phyloP scores from a whole-genome alignment of 2,797 vertebrate genomes.

The Acipenser oxyrinchus region DNA sequence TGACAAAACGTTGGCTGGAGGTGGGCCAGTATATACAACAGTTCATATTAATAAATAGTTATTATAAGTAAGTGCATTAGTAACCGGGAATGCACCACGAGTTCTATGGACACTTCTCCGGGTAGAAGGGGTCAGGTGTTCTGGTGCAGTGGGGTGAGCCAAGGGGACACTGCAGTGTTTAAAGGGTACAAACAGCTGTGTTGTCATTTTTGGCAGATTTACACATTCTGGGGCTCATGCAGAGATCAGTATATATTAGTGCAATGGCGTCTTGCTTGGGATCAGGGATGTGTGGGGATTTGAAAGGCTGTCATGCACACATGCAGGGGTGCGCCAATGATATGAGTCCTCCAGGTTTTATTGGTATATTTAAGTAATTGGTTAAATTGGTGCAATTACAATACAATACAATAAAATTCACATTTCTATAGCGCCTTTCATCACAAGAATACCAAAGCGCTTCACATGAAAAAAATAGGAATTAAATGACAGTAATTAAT shows the following conservation, averaged over 20 bases:
- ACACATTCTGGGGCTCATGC: background rate
- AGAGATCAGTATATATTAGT: background rate
- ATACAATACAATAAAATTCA: too few relatives aligned
- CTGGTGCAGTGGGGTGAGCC: background rate
- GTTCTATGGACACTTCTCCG: background rate
- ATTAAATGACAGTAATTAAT: too few relatives aligned
- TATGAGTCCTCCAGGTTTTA: too few relatives aligned
- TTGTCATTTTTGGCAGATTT: background rate
- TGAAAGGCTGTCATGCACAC: too few relatives aligned
- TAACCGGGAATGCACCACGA: background rate
- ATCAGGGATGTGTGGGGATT: too few relatives aligned
- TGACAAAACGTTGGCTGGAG: background rate
- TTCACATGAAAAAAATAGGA: too few relatives aligned
- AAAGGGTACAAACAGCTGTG: background rate
- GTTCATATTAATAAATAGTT: constrained; percentile 1
- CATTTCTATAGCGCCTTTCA: too few relatives aligned
- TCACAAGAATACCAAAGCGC: too few relatives aligned
- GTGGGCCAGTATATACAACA: background rate
- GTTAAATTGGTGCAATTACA: too few relatives aligned
- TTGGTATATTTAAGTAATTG: too few relatives aligned
- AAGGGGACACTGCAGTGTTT: background rate
- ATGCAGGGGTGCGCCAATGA: too few relatives aligned
- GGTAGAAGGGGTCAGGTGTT: background rate
- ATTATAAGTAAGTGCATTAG: background rate
- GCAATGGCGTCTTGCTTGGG: background rate